Conservation (phyloP, 2,888 invertebrate species). For the Brassicogethes aeneus region DNA sequence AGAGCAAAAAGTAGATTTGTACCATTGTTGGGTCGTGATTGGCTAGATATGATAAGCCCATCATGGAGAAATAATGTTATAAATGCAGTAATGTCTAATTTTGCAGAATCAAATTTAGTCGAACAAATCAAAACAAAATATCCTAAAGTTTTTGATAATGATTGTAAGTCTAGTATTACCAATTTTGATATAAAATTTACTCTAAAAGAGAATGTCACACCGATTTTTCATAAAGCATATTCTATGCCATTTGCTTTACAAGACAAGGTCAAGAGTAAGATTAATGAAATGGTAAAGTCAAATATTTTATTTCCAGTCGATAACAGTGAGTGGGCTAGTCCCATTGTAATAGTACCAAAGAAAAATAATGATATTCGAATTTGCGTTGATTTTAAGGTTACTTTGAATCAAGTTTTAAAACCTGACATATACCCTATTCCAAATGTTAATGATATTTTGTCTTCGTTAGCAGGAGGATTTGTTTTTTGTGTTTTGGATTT, state of each 20-base stretch:
- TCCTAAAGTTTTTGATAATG: neutral
- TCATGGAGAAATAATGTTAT: neutral
- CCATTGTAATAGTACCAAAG: constrained; percentile 4
- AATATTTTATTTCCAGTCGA: neutral
- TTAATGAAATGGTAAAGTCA: neutral
- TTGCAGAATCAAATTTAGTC: neutral
- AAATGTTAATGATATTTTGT: constrained; percentile 2
- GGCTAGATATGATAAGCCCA: neutral
- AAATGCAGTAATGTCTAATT: no score
- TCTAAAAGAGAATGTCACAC: neutral
- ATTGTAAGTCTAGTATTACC: neutral
- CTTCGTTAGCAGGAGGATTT: neutral
- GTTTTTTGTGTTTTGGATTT: no score
- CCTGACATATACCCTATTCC: constrained; percentile 2
- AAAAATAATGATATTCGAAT: constrained; percentile 2
- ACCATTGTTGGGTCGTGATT: constrained; percentile 1
- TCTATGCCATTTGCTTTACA: constrained; percentile 2
- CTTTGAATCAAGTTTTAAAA: constrained; percentile 6
- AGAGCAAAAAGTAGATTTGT: neutral
- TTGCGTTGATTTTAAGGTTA: constrained; percentile 9
- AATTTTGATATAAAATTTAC: neutral
- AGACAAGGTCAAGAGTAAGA: neutral
- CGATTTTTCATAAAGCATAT: constrained; percentile 2
- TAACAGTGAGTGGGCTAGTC: constrained; percentile 5
- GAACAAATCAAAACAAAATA: neutral